These are phyloP conservation scores for Halcyon smyrnensis DNA, from an alignment of 2,797 vertebrate species.

Conservation along the genomic window DNA sequence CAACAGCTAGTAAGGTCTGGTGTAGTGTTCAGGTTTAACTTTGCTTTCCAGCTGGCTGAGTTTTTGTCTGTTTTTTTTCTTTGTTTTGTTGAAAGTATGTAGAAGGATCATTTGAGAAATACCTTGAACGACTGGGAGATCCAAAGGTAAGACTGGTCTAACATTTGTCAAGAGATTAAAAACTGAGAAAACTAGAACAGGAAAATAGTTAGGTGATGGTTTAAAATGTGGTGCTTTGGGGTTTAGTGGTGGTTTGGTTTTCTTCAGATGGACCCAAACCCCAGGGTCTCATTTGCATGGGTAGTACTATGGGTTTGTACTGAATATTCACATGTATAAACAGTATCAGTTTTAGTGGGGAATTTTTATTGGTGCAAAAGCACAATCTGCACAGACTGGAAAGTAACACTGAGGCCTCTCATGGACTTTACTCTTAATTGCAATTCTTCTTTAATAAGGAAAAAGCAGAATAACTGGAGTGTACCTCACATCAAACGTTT, in stretches of 20 bases:
- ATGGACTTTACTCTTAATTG: neutral
- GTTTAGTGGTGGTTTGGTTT: no score
- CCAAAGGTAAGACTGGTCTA: slow-evolving; percentile 85
- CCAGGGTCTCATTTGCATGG: neutral
- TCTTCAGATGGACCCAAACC: neutral
- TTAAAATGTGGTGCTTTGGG: neutral
- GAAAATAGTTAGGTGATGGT: neutral
- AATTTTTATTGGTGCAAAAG: neutral
- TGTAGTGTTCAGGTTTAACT: neutral
- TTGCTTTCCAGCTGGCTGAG: neutral
- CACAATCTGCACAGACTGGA: neutral
- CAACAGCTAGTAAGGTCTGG: neutral
- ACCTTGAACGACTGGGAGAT: slow-evolving; percentile 91
- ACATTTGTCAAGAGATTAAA: neutral
- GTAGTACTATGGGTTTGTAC: neutral
- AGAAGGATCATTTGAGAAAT: slow-evolving; percentile 95
- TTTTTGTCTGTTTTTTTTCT: neutral
- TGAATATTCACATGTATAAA: neutral
- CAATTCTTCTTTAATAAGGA: neutral
- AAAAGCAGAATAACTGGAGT: fast-evolving
- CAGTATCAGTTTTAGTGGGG: neutral
- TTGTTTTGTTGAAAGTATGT: slow-evolving; percentile 83
- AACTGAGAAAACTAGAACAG: neutral
- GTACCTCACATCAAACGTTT: neutral
- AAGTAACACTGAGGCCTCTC: neutral